Percentiles rank a stretch among this genome's conserved stretches.
Evolutionary conservation across 2,797 vertebrate species (phyloP).

Genomic region (Catamblyrhynchus diadema): DNA sequence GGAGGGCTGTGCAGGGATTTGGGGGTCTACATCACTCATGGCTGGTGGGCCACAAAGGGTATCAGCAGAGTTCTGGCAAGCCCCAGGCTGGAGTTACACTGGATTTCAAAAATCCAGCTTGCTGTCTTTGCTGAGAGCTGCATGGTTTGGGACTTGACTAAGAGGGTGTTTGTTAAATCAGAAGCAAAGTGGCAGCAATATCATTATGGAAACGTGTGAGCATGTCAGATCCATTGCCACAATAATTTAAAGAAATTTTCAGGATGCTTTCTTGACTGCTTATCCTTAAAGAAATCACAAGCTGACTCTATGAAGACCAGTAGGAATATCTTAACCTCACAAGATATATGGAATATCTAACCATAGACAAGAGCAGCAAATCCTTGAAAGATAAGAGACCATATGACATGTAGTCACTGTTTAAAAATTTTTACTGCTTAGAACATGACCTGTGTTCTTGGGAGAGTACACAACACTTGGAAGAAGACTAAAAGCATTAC

Average conservation of each 20-base stretch:
- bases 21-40: neutral
- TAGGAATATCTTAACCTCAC: neutral
- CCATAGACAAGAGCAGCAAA: neutral
- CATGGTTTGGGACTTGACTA: neutral
- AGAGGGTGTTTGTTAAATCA: neutral
- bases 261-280: neutral
- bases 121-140: neutral
- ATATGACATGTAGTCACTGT: neutral
- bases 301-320: neutral
- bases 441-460: neutral
- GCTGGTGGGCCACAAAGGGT: neutral
- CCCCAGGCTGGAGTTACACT: neutral
- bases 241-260: neutral
- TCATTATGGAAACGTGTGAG: neutral
- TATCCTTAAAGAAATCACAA: neutral
- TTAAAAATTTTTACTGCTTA: neutral
- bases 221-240: neutral
- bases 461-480: neutral
- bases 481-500: slow-evolving; percentile 11
- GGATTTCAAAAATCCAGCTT: neutral
- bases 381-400: neutral
- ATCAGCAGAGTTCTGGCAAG: neutral
- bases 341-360: neutral
- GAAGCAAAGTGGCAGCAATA: neutral
- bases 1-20: neutral